A percentile compares a stretch with the other conserved stretches of the same genome.
These are phyloP conservation scores for Aspiorhynchus laticeps DNA, from an alignment of 2,113 vertebrate genomes.

Conservation along the genomic window DNA sequence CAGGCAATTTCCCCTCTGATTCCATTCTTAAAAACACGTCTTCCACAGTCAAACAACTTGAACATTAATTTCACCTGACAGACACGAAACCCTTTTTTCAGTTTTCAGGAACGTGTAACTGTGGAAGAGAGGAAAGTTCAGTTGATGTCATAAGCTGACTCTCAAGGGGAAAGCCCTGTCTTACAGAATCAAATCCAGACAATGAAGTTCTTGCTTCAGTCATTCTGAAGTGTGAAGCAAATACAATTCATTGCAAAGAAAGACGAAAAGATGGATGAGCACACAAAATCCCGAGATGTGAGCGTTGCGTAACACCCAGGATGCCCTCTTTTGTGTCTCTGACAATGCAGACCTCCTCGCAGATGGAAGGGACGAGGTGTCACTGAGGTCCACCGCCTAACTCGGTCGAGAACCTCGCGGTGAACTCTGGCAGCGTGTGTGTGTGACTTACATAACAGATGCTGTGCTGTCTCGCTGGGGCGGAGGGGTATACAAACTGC, in stretches of 20 bases:
- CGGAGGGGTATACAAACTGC: background rate
- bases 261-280: background rate
- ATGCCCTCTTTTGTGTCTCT: slow-evolving; percentile 29
- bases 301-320: slow-evolving; percentile 21
- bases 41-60: slow-evolving; percentile 6
- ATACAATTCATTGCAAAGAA: background rate
- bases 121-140: slow-evolving; percentile 12
- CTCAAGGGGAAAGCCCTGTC: slow-evolving; percentile 28
- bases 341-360: slow-evolving; percentile 28
- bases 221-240: background rate
- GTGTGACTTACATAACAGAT: slow-evolving; percentile 53
- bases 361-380: slow-evolving; percentile 37
- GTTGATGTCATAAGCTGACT: slow-evolving; percentile 23
- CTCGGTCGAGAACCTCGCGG: background rate
- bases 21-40: background rate
- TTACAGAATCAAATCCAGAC: slow-evolving; percentile 15
- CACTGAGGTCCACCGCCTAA: background rate
- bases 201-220: slow-evolving; percentile 20
- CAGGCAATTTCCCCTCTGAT: slow-evolving; percentile 3
- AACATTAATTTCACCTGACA: slow-evolving; percentile 1
- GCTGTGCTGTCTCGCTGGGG: slow-evolving; percentile 41
- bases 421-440: background rate
- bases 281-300: slow-evolving; percentile 6
- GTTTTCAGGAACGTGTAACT: slow-evolving; percentile 1
- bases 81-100: background rate